Percentiles rank a stretch among this genome's conserved stretches.
phyloP scores from a whole-genome alignment of 2,888 invertebrate species.

The Caradrina kadenii region DNA sequence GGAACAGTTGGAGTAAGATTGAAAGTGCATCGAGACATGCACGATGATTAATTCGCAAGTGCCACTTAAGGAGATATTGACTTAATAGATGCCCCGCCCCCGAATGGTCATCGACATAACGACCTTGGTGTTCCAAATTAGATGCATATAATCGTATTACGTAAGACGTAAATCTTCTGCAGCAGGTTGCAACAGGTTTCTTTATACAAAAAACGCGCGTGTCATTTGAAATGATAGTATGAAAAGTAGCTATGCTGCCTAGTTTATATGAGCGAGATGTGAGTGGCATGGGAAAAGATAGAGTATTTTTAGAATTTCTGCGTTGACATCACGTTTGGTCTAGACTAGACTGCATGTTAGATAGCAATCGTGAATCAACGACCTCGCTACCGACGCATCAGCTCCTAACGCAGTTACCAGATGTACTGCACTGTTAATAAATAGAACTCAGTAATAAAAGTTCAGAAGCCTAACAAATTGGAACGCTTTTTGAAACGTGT shows the following conservation, averaged over 20 bases:
- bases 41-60: slow-evolving; percentile 83
- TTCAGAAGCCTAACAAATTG: slow-evolving; percentile 16
- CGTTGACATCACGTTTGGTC: slow-evolving; percentile 69
- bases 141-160: slow-evolving; percentile 80
- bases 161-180: slow-evolving; percentile 80
- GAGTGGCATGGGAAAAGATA: slow-evolving; percentile 68
- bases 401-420: slow-evolving; percentile 67
- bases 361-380: slow-evolving; percentile 70
- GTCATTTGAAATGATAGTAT: slow-evolving; percentile 73
- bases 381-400: slow-evolving; percentile 67
- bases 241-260: slow-evolving; percentile 41
- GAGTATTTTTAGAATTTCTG: slow-evolving; percentile 62
- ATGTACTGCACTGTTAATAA: slow-evolving; percentile 62
- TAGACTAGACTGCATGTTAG: slow-evolving; percentile 71
- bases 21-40: slow-evolving; percentile 85
- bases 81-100: slow-evolving; percentile 80
- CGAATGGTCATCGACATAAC: slow-evolving; percentile 76
- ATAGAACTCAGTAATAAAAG: slow-evolving; percentile 34
- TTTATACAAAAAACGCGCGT: slow-evolving; percentile 71
- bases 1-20: slow-evolving; percentile 79
- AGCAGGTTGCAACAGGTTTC: slow-evolving; percentile 84
- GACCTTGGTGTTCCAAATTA: slow-evolving; percentile 80
- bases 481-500: background rate
- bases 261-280: slow-evolving; percentile 59
- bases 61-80: slow-evolving; percentile 84